Conservation (phyloP, 2,113 vertebrate species). For the Lophius piscatorius region DNA sequence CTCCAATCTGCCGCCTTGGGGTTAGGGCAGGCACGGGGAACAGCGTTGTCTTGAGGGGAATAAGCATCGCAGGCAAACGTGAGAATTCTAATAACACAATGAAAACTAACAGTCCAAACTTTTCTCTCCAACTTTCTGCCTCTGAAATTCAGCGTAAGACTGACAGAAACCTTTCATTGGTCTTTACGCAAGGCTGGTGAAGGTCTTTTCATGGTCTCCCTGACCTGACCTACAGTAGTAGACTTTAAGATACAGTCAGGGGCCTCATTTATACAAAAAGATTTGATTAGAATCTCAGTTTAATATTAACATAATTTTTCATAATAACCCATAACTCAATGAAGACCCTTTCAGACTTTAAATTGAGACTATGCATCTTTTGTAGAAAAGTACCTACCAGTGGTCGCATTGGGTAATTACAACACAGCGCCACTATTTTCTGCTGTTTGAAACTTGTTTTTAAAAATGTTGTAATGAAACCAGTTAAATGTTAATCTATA, state of each 20-base stretch:
- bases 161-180: constrained; percentile 59
- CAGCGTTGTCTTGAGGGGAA: constrained; percentile 81
- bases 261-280: constrained; percentile 59
- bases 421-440: background rate
- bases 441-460: background rate
- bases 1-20: constrained; percentile 52
- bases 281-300: constrained; percentile 50
- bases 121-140: constrained; percentile 54
- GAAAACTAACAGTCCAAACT: constrained; percentile 51
- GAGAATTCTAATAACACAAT: constrained; percentile 79
- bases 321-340: background rate
- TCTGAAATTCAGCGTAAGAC: constrained; percentile 54
- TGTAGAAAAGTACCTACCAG: background rate
- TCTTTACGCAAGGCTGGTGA: constrained; percentile 64
- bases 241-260: constrained; percentile 51
- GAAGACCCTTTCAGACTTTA: constrained; percentile 5
- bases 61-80: constrained; percentile 80
- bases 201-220: constrained; percentile 56
- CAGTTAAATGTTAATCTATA: background rate
- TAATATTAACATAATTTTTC: background rate
- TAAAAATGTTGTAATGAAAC: background rate
- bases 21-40: constrained; percentile 71
- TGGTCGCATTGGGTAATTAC: background rate
- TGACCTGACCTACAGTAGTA: constrained; percentile 44
- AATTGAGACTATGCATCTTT: constrained; percentile 32